These are phyloP conservation scores for Oscheius sp. DNA, from an alignment of 2,888 invertebrate genomes.

Conservation along the genomic window DNA sequence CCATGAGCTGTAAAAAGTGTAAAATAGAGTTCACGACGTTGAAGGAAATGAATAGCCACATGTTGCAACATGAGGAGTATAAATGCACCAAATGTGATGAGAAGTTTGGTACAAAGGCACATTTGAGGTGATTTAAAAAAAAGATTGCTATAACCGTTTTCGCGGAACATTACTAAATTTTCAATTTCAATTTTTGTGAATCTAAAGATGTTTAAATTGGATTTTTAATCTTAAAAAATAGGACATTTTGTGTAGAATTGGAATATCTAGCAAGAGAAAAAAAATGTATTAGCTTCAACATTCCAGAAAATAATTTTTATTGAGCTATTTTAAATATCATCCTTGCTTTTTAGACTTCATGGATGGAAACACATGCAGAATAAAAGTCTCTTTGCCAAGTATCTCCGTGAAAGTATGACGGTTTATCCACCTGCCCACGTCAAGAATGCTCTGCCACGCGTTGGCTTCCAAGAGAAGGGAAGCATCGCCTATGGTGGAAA, in stretches of 20 bases:
- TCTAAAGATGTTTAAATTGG: no score
- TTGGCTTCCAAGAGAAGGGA: constrained; percentile 29
- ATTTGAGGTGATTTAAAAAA: neutral
- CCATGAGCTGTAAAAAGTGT: neutral
- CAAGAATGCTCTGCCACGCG: constrained; percentile 17
- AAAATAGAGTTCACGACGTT: neutral
- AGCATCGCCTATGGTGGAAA: constrained; percentile 27
- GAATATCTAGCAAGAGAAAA: no score
- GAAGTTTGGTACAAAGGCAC: constrained; percentile 12
- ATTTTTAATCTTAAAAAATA: no score
- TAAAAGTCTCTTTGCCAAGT: constrained; percentile 31
- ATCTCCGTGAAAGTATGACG: constrained; percentile 30
- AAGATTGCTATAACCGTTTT: no score
- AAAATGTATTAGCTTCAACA: neutral
- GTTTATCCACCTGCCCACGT: constrained; percentile 37
- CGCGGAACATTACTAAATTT: no score
- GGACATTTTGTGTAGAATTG: no score
- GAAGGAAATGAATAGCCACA: neutral
- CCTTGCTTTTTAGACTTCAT: neutral
- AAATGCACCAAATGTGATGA: neutral
- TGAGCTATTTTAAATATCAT: neutral
- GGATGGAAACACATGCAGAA: neutral
- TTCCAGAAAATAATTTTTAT: no score
- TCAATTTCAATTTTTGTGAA: no score
- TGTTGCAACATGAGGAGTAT: neutral